Evolutionary conservation across 2,888 invertebrate genomes (phyloP), one percentile per base, ranked within the genome.

Genomic region (Rhamnusium bicolor): DNA sequence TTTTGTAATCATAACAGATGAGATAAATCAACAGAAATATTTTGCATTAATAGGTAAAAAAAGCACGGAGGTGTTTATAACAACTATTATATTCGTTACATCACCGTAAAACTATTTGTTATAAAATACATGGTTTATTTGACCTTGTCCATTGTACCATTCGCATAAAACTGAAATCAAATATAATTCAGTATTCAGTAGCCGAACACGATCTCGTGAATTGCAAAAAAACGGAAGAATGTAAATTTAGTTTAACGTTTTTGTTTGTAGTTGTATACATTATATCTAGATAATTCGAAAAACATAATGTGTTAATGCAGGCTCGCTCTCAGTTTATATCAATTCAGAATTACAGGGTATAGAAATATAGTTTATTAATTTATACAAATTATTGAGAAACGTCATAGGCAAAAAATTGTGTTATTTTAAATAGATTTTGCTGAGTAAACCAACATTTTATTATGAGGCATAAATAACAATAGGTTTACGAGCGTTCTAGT

Each of bases 1-100:
- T 24, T 21, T 54, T 24, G 24, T 24, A 32, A 10, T 58, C 58
- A 58, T n/a, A n/a, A n/a, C n/a, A n/a, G 32, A 58, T 16, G 14
- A 32, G 58, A 58, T 58, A 32, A 58, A 58, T 58, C 58, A 32
- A 19, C 18, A 32, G 32, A 32, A 56, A 40, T 19, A 19, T 58
- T 32, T 29, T 19, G 58, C 58, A 32, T 58, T 18, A 32, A 32
- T 58, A 58, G 18, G 58, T 19, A 40, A 40, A 32, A 58, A 58
- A 56, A 32, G 5, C 18, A 12, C 16, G 58, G 32, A 32, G 58
- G 58, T 32, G 58, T n/a, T 32, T 29, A n/a, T n/a, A n/a, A 19
- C 29, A 56, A 29, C 56, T 32, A 40, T 40, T 40, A 40, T 40
- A 40, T 12, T 0, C n/a, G 40, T 40, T 40, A 40, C 40, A 40